phyloP scores from a whole-genome alignment of 1,140 invertebrate genomes.

The Drosophila chauvacae region DNA sequence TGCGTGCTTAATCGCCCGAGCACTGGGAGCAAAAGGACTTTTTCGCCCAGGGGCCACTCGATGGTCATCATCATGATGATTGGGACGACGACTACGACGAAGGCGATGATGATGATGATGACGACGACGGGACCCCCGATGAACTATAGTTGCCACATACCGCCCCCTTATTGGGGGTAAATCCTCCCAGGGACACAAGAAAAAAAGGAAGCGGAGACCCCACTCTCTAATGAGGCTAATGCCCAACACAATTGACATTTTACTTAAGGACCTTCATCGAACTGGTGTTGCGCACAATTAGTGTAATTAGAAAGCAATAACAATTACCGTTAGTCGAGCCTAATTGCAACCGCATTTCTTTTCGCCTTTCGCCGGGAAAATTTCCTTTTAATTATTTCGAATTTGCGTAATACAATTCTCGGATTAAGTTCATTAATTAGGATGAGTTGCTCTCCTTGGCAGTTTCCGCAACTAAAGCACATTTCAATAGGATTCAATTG shows the following conservation, averaged over 20 bases:
- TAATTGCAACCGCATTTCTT: constrained; percentile 51
- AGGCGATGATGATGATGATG: constrained; percentile 2
- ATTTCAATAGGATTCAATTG: constrained; percentile 54
- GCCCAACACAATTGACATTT: constrained; percentile 76
- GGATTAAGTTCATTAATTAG: constrained; percentile 71
- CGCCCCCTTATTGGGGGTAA: constrained; percentile 1
- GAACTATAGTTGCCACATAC: constrained; percentile 56
- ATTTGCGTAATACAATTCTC: constrained; percentile 60
- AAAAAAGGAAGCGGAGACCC: neutral
- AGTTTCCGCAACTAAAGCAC: constrained; percentile 48
- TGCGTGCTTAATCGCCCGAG: constrained; percentile 78
- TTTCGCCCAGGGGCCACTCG: constrained; percentile 46
- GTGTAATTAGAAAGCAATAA: constrained; percentile 83
- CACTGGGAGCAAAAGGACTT: constrained; percentile 41
- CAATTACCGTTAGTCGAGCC: constrained; percentile 62
- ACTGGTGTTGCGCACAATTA: constrained; percentile 66
- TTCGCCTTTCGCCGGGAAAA: constrained; percentile 21
- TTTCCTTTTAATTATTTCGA: constrained; percentile 59
- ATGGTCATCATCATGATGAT: constrained; percentile 26
- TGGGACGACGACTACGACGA: neutral
- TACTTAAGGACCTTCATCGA: constrained; percentile 73
- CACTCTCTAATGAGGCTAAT: constrained; percentile 69
- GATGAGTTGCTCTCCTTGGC: constrained; percentile 10
- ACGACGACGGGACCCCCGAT: constrained; percentile 20
- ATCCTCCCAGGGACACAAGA: neutral